Base-by-base conservation (phyloP, 2,113 vertebrate genomes). In the Marmota monax region DNA sequence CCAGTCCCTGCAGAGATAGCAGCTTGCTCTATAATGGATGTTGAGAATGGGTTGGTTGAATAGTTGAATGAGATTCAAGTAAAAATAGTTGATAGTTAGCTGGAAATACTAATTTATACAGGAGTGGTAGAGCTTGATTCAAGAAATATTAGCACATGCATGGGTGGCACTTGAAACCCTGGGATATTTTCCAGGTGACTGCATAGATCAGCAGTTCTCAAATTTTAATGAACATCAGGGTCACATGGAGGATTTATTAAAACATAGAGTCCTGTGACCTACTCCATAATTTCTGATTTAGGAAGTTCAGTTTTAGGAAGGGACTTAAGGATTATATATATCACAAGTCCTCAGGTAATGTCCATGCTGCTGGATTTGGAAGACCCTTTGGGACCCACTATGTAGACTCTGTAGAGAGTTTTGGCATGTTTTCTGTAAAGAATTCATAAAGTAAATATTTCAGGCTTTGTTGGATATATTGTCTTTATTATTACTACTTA, bases 21-120 rank as follows among this genome's bases (percentile, higher is more conserved):
- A 88, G 39, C 45, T 95, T 82, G 45, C n/a, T 10, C n/a, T 94
- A 4, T 29, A 39, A 56, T 86, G 45, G 18, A 2, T 77, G 5
- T 72, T 73, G 63, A 92, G 48, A 82, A 84, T 78, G 20, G 13
- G 29, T 85, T 91, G 92, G 51, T 22, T 92, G 84, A 95, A 45
- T 94, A 70, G 70, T 22, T 61, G 12, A 58, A 48, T 23, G 63
- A 83, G 8, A 48, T 45, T 69, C 17, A 9, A 74, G 29, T 63
- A 58, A 22, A 79, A 79, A 58, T 92, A 27, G n/a, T 53, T 34
- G 20, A 61, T 80, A 51, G 20, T 39, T 84, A 22, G 11, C 61
- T 74, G 17, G 32, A 72, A 89, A 77, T 93, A 29, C 14, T 63
- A 58, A 92, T 92, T 72, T 37, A 42, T 5, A 78, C 8, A 23